These are phyloP conservation scores for Epistrophe grossulariae DNA, from an alignment of 2,888 invertebrate genomes.

Conservation along the genomic window DNA sequence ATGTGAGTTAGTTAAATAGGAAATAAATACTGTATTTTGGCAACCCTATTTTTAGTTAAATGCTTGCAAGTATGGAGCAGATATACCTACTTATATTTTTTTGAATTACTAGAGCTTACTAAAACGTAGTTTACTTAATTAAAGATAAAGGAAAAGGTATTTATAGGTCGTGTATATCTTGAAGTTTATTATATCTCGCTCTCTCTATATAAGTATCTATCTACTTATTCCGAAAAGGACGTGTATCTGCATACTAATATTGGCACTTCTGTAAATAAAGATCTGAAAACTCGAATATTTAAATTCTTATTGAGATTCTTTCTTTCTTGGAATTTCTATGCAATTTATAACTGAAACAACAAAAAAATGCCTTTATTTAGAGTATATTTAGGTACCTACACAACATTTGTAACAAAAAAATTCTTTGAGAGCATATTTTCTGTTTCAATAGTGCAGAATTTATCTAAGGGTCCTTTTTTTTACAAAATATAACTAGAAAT, in stretches of 20 bases:
- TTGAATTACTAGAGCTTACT: slow-evolving; percentile 35
- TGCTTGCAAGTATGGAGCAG: neutral
- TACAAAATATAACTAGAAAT: neutral
- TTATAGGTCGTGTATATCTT: slow-evolving; percentile 50
- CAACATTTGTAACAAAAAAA: neutral
- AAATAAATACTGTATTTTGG: neutral
- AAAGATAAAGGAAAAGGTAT: slow-evolving; percentile 59
- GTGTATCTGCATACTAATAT: slow-evolving; percentile 65
- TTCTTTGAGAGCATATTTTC: neutral
- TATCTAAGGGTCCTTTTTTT: no score
- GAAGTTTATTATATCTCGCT: slow-evolving; percentile 63
- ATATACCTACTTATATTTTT: neutral
- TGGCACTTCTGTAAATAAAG: neutral
- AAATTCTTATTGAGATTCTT: neutral
- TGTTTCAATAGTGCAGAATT: neutral
- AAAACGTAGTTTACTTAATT: slow-evolving; percentile 67
- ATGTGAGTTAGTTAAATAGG: neutral
- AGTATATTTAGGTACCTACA: no score
- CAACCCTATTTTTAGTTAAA: neutral
- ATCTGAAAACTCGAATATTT: neutral
- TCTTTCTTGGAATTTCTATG: neutral
- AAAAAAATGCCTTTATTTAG: neutral
- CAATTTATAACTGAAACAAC: neutral
- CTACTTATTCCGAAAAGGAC: slow-evolving; percentile 33
- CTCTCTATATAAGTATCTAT: slow-evolving; percentile 24